Conservation (phyloP, 2,888 invertebrate genomes). For the Caenorhabditis becei region DNA sequence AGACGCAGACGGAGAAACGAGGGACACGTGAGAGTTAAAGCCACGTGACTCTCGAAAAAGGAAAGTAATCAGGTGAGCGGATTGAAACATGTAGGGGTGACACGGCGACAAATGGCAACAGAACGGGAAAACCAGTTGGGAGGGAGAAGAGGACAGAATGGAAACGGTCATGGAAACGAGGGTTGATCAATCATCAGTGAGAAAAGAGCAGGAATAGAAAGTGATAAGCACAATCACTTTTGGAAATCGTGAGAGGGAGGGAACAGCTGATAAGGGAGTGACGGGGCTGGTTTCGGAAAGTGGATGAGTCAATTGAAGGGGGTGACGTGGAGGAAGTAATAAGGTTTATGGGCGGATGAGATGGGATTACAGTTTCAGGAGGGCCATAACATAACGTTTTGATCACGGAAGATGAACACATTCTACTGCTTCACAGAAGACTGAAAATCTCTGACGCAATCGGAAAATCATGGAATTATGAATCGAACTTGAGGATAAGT, state of each 20-base stretch:
- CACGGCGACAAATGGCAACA: neutral
- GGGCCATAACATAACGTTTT: no score
- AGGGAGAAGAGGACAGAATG: conserved; percentile 1
- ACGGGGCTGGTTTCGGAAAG: neutral
- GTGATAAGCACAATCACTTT: neutral
- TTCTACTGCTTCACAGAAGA: no score
- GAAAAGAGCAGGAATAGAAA: neutral
- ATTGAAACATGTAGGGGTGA: neutral
- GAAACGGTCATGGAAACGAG: neutral
- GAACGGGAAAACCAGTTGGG: conserved; percentile 8
- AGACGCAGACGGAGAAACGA: conserved; percentile 9
- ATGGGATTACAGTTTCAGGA: no score
- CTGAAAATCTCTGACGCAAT: conserved; percentile 13
- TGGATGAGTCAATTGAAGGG: neutral
- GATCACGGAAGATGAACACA: no score
- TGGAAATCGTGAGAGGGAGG: neutral
- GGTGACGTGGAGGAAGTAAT: neutral
- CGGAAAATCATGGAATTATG: conserved; percentile 33
- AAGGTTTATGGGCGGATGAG: no score
- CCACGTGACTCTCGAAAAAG: conserved; percentile 46
- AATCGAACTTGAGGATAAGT: conserved; percentile 6
- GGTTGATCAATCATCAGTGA: neutral
- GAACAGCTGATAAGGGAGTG: conserved; percentile 8
- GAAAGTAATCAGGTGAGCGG: conserved; percentile 28
- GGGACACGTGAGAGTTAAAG: conserved; percentile 26